phyloP scores from a whole-genome alignment of 2,888 invertebrate species.

The Phortica okadai region DNA sequence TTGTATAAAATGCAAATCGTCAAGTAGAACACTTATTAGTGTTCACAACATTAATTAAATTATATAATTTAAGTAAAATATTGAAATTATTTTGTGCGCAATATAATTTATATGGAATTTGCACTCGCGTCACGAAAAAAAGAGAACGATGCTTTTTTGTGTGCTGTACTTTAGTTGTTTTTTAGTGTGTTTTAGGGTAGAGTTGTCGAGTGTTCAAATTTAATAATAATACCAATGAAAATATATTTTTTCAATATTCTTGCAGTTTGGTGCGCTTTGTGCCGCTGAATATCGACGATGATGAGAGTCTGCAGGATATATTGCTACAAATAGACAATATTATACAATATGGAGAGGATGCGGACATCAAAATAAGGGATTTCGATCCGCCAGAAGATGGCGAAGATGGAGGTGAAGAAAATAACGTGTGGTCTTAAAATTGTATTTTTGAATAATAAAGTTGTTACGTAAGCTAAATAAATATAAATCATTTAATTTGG shows the following conservation, averaged over 20 bases:
- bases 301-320: constrained; percentile 92
- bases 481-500: no score
- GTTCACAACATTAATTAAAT: neutral
- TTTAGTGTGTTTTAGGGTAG: neutral
- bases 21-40: neutral
- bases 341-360: constrained; percentile 97
- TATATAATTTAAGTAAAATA: neutral
- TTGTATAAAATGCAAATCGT: neutral
- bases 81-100: neutral
- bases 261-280: constrained; percentile 92
- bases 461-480: no score
- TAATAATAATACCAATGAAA: neutral
- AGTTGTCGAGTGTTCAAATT: neutral
- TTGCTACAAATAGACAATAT: constrained; percentile 93
- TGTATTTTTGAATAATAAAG: neutral
- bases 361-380: constrained; percentile 90
- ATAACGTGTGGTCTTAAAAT: constrained; percentile 24
- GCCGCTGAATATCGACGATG: constrained; percentile 91
- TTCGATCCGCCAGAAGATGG: constrained; percentile 85
- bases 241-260: constrained; percentile 23
- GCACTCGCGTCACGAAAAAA: constrained; percentile 13
- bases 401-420: constrained; percentile 65
- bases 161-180: neutral
- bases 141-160: neutral
- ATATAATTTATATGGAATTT: neutral